phyloP scores from a whole-genome alignment of 2,888 invertebrate species.

The Gortyna flavago region DNA sequence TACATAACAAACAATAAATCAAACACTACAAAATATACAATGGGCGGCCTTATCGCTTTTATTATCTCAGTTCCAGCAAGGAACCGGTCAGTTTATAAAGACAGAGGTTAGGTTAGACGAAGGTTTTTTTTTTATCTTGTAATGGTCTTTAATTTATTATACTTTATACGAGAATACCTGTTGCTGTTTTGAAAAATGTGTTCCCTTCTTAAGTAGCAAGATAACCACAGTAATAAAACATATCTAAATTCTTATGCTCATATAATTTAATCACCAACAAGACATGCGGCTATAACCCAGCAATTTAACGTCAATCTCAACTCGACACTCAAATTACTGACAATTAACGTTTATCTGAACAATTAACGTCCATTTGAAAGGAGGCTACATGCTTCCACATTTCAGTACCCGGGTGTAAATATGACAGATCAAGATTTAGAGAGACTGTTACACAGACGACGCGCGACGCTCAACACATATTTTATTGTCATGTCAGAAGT shows the following conservation, averaged over 20 bases:
- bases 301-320: constrained; percentile 48
- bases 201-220: background rate
- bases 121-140: too few relatives aligned
- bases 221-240: background rate
- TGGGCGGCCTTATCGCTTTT: too few relatives aligned
- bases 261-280: constrained; percentile 35
- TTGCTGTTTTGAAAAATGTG: background rate
- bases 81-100: too few relatives aligned
- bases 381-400: constrained; percentile 5
- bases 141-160: too few relatives aligned
- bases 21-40: too few relatives aligned
- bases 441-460: background rate
- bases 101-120: too few relatives aligned
- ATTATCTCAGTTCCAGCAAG: too few relatives aligned
- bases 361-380: constrained; percentile 38
- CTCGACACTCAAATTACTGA: constrained; percentile 42
- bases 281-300: constrained; percentile 26
- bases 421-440: too few relatives aligned
- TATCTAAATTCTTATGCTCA: constrained; percentile 9
- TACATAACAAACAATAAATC: too few relatives aligned
- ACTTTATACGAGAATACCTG: background rate
- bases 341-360: constrained; percentile 54
- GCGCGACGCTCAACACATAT: background rate
- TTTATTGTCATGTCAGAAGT: background rate
- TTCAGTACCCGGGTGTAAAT: background rate